Conservation (phyloP, 1,140 invertebrate species). For the Aphaenogaster floridana region DNA sequence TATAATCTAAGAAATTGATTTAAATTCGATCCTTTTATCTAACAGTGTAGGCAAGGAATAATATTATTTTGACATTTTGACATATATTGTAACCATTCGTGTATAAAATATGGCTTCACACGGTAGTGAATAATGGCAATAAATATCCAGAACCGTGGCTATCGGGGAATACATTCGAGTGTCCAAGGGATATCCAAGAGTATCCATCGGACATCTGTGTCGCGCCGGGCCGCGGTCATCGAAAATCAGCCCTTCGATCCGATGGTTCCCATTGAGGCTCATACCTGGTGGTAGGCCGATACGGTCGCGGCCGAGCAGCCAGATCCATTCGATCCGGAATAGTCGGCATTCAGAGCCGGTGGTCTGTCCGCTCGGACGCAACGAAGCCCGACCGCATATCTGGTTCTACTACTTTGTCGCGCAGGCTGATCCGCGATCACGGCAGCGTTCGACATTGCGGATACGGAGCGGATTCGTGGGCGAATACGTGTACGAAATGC, state of each 20-base stretch:
- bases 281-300: constrained; percentile 62
- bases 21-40: too few species aligned
- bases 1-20: too few species aligned
- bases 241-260: constrained; percentile 59
- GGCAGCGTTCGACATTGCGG: constrained; percentile 34
- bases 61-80: neutral
- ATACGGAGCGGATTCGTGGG: constrained; percentile 8
- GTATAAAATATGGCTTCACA: neutral
- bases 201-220: constrained; percentile 47
- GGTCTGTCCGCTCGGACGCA: constrained; percentile 43
- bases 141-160: neutral
- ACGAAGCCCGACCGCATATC: constrained; percentile 61
- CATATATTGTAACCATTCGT: neutral
- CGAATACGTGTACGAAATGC: constrained; percentile 17
- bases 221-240: constrained; percentile 31
- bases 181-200: constrained; percentile 47
- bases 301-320: constrained; percentile 49
- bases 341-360: constrained; percentile 55
- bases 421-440: constrained; percentile 53
- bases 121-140: constrained; percentile 12
- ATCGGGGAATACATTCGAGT: neutral
- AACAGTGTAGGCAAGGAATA: neutral
- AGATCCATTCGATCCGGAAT: constrained; percentile 62
- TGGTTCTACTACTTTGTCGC: constrained; percentile 63
- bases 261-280: constrained; percentile 54